Evolutionary conservation across 1,140 invertebrate species (phyloP), one percentile per base, ranked within the genome.

Genomic region (Philotrypesis tridentata): DNA sequence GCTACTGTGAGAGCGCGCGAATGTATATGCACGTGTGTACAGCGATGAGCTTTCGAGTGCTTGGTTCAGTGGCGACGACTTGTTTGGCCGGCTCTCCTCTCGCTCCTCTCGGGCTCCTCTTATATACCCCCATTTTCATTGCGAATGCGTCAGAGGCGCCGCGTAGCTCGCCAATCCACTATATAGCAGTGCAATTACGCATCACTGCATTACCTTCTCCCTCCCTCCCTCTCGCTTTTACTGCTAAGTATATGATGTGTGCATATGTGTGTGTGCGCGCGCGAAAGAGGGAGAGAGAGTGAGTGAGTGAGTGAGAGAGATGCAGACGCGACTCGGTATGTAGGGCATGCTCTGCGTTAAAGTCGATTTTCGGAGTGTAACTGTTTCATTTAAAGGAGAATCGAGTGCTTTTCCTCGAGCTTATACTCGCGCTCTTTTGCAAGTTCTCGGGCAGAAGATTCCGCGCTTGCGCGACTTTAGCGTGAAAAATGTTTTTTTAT

Each of bases 141-240:
- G 25, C 23, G 33, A 73, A n/a, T 73, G 71, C 71, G 71, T 73
- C 71, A 73, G 71, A 73, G 71, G 11, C 71, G 71, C 48, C 40
- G 23, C 27, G 43, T 12, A n/a, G 67, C 67, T 70, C 17, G 63
- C 63, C 63, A 65, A 25, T 65, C 25, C 27, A 8, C 63, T 27
- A 55, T 23, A 23, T 29, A 65, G 63, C 17, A 21, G 5, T 71
- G 37, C 68, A 71, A 71, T 71, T 71, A 71, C 37, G n/a, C 68
- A 43, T 71, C 37, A 43, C 68, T 71, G 68, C n/a, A 43, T 40
- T 71, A 71, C 68, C 68, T 71, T 65, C 61, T 65, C 61, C 61
- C 61, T 65, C 61, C 17, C 61, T 65, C 61, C 61, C 61, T 65
- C 61, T 29, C 27, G 4, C 55, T 60, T n/a, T 29, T 65, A 12